Evolutionary conservation across 2,113 vertebrate genomes (phyloP).

Genomic region (Cryptotis parvus): DNA sequence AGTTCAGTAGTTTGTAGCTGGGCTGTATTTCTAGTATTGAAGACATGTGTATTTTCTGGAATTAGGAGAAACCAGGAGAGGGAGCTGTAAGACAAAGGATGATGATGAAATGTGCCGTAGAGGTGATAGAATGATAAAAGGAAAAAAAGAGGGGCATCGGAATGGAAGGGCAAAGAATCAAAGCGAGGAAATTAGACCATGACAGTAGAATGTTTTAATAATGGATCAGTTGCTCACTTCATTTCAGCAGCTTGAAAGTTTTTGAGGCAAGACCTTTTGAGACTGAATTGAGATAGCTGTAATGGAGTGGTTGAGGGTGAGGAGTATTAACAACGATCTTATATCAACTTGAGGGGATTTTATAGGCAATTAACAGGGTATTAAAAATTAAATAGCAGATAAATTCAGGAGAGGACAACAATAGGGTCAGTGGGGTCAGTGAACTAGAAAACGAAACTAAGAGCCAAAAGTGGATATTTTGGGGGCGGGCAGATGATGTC

Average conservation of each 20-base stretch:
- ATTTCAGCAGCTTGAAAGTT: not conserved
- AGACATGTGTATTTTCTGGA: not conserved
- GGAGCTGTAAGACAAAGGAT: not conserved
- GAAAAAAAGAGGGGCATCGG: not conserved
- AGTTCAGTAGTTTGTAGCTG: not conserved
- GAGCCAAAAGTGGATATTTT: too few relatives aligned
- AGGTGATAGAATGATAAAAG: not conserved
- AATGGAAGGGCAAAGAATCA: not conserved
- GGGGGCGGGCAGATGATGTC: too few relatives aligned
- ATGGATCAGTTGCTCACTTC: not conserved
- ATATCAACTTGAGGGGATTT: not conserved
- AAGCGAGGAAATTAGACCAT: not conserved
- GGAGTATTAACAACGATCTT: not conserved
- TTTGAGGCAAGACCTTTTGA: conserved; percentile 13
- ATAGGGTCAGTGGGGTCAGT: not conserved
- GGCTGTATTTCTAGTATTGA: not conserved
- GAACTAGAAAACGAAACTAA: not conserved
- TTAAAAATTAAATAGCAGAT: conserved; percentile 26
- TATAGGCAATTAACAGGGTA: conserved; percentile 5
- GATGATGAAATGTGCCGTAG: not conserved
- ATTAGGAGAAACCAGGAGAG: conserved; percentile 41
- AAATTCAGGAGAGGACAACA: not conserved
- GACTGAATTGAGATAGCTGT: conserved; percentile 51
- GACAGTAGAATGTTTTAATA: not conserved
- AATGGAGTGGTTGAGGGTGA: not conserved